Base-by-base conservation (phyloP, 1,140 invertebrate genomes). In the Neoseiulus cucumeris region DNA sequence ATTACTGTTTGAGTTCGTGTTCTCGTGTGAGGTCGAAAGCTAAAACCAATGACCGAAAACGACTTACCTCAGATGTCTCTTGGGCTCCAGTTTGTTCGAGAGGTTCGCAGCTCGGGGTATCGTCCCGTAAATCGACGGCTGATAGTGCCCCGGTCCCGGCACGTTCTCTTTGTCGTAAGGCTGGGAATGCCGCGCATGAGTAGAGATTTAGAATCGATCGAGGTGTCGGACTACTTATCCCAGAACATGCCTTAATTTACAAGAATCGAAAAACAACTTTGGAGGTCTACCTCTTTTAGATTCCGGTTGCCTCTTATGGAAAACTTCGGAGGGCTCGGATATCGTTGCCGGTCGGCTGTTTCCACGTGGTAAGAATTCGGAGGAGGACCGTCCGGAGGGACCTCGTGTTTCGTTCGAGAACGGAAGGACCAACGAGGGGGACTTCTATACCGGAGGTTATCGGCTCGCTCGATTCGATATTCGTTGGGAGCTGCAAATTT, bases 401-500 rank as follows among this genome's bases (percentile, higher is more conserved):
- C 25, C 22, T 59, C 14, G 22, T 17, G 25, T 17, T 25, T 25
- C 4, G 25, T 17, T 33, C 25, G 14, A 9, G 25, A 59, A 2
- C 51, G 51, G 22, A 59, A 59, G 2, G 51, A 59, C 51, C 51
- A 59, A 25, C 51, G 51, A n/a, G 51, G 51, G 14, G 51, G 51
- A 25, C 51, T 59, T 25, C 51, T 12, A 59, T 29, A 59, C 14
- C 51, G 51, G 17, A 59, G 51, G 22, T 25, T 59, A 20, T 59
- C 51, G 14, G 51, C 51, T 17, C 22, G 51, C 51, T 59, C 51
- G 51, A 59, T 59, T 59, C 51, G 17, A 9, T 59, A 59, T 14
- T 25, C 25, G 22, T 59, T 59, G 1, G 51, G 51, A 17, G 51
- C 51, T 59, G 51, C 17, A 47, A 47, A 4, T 20, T 47, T 47